Percentiles rank a stretch among this genome's conserved stretches.
Evolutionary conservation across 2,113 vertebrate genomes (phyloP).

Genomic region (Eublepharis macularius): DNA sequence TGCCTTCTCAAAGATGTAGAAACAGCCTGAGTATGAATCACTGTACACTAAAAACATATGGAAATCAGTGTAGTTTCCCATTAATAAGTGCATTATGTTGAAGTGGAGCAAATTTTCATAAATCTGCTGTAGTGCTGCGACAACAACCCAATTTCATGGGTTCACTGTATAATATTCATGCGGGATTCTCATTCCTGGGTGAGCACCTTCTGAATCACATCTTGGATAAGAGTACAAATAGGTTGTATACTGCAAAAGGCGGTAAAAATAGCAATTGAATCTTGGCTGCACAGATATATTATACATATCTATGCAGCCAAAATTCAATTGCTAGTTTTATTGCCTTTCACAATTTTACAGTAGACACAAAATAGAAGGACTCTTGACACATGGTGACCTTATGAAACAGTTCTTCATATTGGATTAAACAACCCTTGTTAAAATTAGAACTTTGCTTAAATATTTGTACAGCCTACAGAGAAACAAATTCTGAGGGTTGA

Average conservation of each 20-base stretch:
- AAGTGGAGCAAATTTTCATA: too few species aligned
- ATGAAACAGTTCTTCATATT: neutral
- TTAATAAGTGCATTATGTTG: too few species aligned
- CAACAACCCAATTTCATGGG: neutral
- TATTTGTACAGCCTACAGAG: neutral
- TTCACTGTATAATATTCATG: neutral
- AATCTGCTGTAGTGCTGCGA: too few species aligned
- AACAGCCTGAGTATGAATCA: neutral
- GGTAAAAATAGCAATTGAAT: neutral
- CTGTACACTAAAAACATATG: neutral
- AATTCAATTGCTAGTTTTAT: neutral
- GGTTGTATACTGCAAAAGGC: neutral
- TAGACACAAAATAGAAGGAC: neutral
- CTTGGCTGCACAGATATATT: neutral
- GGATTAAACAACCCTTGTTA: slow-evolving; percentile 6
- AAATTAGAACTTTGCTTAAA: slow-evolving; percentile 13
- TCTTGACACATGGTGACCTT: neutral
- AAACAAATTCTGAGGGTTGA: neutral
- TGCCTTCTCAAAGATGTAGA: neutral
- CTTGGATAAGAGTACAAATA: neutral
- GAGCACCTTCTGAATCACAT: neutral
- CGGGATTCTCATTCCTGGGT: neutral
- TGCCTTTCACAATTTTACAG: neutral
- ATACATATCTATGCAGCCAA: neutral
- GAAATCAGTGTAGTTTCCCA: neutral